Conservation (phyloP, 1,140 invertebrate species). For the Sminthurides bifidus region DNA sequence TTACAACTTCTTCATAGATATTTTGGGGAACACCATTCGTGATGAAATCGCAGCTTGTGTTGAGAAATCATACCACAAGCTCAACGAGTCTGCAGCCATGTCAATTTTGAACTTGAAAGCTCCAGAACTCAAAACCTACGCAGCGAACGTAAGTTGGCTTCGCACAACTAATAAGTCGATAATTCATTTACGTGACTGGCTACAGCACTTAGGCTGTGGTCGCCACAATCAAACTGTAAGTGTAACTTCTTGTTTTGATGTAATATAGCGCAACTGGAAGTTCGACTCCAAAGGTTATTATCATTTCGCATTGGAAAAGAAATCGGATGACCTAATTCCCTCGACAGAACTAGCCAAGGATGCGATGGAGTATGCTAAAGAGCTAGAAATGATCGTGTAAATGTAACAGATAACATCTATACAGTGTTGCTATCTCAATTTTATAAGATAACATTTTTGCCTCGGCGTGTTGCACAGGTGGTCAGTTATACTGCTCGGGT, state of each 20-base stretch:
- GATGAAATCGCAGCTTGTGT: constrained; percentile 93
- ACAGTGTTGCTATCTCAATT: too few species aligned
- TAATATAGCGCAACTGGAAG: constrained; percentile 55
- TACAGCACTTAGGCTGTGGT: too few species aligned
- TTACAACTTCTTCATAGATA: constrained; percentile 96
- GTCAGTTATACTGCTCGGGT: too few species aligned
- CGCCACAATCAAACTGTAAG: too few species aligned
- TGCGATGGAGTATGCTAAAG: constrained; percentile 91
- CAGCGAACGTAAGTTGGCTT: constrained; percentile 23
- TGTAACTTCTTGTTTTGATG: constrained; percentile 8
- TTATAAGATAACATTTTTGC: too few species aligned
- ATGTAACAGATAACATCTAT: too few species aligned
- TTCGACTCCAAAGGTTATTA: constrained; percentile 58
- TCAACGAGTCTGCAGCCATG: constrained; percentile 74
- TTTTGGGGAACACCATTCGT: constrained; percentile 85
- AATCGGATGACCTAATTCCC: constrained; percentile 68
- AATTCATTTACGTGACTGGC: too few species aligned
- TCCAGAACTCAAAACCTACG: constrained; percentile 30
- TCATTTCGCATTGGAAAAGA: constrained; percentile 63
- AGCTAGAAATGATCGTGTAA: constrained; percentile 99
- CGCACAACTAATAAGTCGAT: too few species aligned
- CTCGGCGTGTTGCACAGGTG: too few species aligned
- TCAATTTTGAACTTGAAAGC: constrained; percentile 72
- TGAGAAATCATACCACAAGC: constrained; percentile 87
- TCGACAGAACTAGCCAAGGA: constrained; percentile 78